phyloP scores from a whole-genome alignment of 2,113 vertebrate species.

The Nothobranchius furzeri region DNA sequence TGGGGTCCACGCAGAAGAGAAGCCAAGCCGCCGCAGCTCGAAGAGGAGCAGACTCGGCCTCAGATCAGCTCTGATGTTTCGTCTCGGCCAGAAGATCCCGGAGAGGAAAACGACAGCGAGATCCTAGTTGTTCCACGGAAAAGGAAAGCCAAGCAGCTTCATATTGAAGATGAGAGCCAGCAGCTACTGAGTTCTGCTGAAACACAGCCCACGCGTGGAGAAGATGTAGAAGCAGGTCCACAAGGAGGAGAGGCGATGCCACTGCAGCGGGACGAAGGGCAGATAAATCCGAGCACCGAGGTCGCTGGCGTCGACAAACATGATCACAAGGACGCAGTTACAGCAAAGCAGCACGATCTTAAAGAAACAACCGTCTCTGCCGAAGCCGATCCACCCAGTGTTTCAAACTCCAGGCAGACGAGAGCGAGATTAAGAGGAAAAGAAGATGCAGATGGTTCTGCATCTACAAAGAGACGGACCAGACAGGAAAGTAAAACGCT shows the following conservation, averaged over 20 bases:
- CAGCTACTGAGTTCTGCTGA: constrained; percentile 4
- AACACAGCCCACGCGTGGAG: constrained; percentile 44
- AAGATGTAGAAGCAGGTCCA: constrained; percentile 7
- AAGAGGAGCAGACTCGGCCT: too few species aligned
- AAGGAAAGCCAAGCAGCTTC: constrained; percentile 19
- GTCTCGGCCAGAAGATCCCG: too few species aligned
- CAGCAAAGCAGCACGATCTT: constrained; percentile 5
- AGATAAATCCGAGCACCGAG: too few species aligned
- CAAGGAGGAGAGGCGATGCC: constrained; percentile 20
- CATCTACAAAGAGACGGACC: constrained; percentile 31
- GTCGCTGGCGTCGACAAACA: constrained; percentile 24
- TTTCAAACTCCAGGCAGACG: constrained; percentile 19
- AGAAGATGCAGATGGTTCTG: constrained; percentile 27
- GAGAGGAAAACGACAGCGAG: too few species aligned
- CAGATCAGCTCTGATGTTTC: too few species aligned
- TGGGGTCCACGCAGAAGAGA: background rate
- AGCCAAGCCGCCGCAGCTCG: too few species aligned
- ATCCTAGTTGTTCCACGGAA: background rate
- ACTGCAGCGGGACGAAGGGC: constrained; percentile 8
- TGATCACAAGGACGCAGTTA: constrained; percentile 2
- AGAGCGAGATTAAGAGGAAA: constrained; percentile 11
- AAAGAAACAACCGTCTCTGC: background rate
- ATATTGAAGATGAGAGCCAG: background rate
- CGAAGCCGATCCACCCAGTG: constrained; percentile 9
- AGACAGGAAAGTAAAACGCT: constrained; percentile 35